Base-by-base conservation (phyloP, 2,888 invertebrate species). In the Petrolisthes cinctipes region DNA sequence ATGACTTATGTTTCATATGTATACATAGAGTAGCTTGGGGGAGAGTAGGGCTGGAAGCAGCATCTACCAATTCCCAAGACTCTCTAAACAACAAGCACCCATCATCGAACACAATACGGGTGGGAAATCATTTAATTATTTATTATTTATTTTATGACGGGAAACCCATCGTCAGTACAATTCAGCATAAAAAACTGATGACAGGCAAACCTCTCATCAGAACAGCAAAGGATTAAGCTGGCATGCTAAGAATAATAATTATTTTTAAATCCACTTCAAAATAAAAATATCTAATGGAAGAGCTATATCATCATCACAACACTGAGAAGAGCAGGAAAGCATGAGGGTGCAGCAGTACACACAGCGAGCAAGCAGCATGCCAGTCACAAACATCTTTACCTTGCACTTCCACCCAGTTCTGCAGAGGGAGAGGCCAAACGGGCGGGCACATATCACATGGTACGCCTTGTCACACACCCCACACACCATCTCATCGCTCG, bases 321-420 rank as follows among this genome's bases (percentile, higher is more conserved):
- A 61, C 9, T 61, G 17, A 56, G 80, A 57, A 80, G 23, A 80
- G 57, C 80, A 54, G 57, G 57, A 80, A 56, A 57, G 56, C n/a
- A 20, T 54, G 80, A n/a, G 57, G 80, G 80, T 80, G 82, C 82
- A 71, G 82, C 82, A 73, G 66, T 51, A 61, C 53, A 82, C 82
- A 54, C 20, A 53, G 78, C 78, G 53, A 17, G 78, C 78, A 17
- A 78, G 78, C 17, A 79, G 73, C 84, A 84, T 85, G 81, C 81
- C 56, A 11, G 20, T 66, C 23, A 53, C 51, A 20, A 37, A 11
- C 56, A 68, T 53, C 51, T 78, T 81, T 93, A 96, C 96, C 94
- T 96, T 96, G 94, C 98, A 98, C 93, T 98, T 99, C 99, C 99
- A 99, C 56, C 98, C 98, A 93, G 97, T 97, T 94, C 98, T 99